A percentile compares a stretch with the other conserved stretches of the same genome.
These are phyloP conservation scores for Rhinichthys klamathensis DNA, from an alignment of 2,113 vertebrate genomes.

Conservation along the genomic window DNA sequence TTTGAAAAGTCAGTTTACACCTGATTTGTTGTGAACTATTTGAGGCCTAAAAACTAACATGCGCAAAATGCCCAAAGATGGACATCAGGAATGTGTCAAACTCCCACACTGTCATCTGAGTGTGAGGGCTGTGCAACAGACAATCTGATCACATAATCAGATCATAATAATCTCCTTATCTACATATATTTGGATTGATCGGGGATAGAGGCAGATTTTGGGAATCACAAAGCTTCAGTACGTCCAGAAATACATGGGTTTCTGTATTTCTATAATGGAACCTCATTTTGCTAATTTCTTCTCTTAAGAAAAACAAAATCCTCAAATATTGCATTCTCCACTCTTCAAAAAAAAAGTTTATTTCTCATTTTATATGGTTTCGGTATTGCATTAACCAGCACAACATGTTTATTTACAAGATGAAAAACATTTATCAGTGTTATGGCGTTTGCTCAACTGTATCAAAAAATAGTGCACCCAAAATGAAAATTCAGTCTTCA, in stretches of 20 bases:
- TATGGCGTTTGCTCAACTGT: constrained; percentile 38
- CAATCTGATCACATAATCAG: not conserved
- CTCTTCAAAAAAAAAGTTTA: not conserved
- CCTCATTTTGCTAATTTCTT: not conserved
- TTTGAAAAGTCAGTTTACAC: not conserved
- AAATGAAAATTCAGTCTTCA: not conserved
- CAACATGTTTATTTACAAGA: constrained; percentile 1
- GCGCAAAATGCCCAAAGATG: not conserved
- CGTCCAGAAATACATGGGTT: constrained; percentile 1
- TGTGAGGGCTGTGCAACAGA: not conserved
- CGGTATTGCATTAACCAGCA: not conserved
- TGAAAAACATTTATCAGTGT: not conserved
- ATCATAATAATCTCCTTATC: constrained; percentile 12
- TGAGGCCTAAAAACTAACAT: not conserved
- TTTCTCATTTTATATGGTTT: not conserved
- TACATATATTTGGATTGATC: constrained; percentile 11
- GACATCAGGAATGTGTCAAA: not conserved
- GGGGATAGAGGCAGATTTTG: constrained; percentile 6
- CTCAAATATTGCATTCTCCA: not conserved
- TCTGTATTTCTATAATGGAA: not conserved
- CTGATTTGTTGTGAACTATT: not conserved
- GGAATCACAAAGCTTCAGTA: constrained; percentile 15
- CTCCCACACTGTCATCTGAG: not conserved
- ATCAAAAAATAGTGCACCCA: constrained; percentile 12
- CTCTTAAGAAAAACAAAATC: not conserved